Percentiles rank a stretch among this genome's conserved stretches.
phyloP scores from a whole-genome alignment of 2,113 vertebrate species.

The Lethenteron camtschaticum region DNA sequence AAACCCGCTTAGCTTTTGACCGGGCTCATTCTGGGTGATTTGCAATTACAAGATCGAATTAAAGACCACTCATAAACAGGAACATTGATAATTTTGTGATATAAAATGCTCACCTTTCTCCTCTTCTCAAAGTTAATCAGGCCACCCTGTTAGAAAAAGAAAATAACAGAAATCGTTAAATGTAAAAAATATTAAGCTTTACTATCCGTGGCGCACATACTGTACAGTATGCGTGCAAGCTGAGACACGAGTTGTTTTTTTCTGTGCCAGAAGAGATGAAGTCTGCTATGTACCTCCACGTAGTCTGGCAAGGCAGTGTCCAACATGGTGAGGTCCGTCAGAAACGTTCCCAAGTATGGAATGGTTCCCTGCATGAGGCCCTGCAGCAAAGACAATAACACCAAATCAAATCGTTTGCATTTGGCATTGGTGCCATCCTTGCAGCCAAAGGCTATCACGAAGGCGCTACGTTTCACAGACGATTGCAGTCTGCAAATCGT shows the following conservation, averaged over 20 bases:
- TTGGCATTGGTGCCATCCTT: too few species aligned
- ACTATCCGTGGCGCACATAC: not conserved
- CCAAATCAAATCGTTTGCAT: too few species aligned
- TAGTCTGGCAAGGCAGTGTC: slow-evolving; percentile 54
- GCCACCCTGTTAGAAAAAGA: slow-evolving; percentile 33
- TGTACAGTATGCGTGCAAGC: not conserved
- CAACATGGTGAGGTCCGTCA: slow-evolving; percentile 64
- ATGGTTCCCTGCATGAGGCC: slow-evolving; percentile 24
- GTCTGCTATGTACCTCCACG: slow-evolving; percentile 28
- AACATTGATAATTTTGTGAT: too few species aligned
- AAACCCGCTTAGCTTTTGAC: not conserved
- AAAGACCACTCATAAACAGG: too few species aligned
- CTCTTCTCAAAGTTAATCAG: slow-evolving; percentile 77
- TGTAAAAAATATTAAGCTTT: not conserved
- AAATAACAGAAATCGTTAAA: not conserved
- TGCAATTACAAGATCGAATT: too few species aligned
- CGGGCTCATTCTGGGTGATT: not conserved
- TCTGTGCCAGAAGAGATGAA: too few species aligned
- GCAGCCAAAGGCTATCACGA: too few species aligned
- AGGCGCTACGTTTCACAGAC: too few species aligned
- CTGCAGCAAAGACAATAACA: not conserved
- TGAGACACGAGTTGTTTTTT: not conserved
- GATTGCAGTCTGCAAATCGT: too few species aligned
- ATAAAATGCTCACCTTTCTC: slow-evolving; percentile 30
- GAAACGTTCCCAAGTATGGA: slow-evolving; percentile 65